Conservation (phyloP, 2,888 invertebrate species). For the Biston betularia region DNA sequence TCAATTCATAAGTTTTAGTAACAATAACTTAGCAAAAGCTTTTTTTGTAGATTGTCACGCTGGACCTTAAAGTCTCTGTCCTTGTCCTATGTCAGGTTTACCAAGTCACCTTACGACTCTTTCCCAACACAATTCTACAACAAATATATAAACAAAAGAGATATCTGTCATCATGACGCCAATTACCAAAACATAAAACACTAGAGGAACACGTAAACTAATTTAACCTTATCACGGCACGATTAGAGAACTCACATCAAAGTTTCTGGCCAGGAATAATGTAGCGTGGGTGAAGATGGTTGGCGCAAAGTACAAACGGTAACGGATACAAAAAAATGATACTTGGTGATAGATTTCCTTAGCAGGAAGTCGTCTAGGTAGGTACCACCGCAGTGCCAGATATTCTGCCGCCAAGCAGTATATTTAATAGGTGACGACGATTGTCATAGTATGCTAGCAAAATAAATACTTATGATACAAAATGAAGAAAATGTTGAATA, state of each 20-base stretch:
- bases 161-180: slow-evolving; percentile 37
- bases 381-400: too few species aligned
- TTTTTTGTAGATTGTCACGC: too few species aligned
- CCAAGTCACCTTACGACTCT: not conserved
- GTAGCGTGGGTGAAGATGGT: slow-evolving; percentile 65
- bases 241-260: slow-evolving; percentile 69
- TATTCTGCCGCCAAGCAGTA: too few species aligned
- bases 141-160: slow-evolving; percentile 2
- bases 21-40: too few species aligned
- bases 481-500: too few species aligned
- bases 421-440: too few species aligned
- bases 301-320: slow-evolving; percentile 47
- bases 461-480: too few species aligned
- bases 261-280: slow-evolving; percentile 77
- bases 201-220: slow-evolving; percentile 61
- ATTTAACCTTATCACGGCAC: slow-evolving; percentile 69
- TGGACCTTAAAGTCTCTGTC: too few species aligned
- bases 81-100: too few species aligned
- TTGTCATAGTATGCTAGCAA: too few species aligned
- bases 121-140: slow-evolving; percentile 2
- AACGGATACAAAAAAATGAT: slow-evolving; percentile 25
- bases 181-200: slow-evolving; percentile 53
- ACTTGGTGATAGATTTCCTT: not conserved
- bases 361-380: too few species aligned
- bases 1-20: too few species aligned